Conservation (phyloP, 2,113 vertebrate species). For the Xenopus borealis region DNA sequence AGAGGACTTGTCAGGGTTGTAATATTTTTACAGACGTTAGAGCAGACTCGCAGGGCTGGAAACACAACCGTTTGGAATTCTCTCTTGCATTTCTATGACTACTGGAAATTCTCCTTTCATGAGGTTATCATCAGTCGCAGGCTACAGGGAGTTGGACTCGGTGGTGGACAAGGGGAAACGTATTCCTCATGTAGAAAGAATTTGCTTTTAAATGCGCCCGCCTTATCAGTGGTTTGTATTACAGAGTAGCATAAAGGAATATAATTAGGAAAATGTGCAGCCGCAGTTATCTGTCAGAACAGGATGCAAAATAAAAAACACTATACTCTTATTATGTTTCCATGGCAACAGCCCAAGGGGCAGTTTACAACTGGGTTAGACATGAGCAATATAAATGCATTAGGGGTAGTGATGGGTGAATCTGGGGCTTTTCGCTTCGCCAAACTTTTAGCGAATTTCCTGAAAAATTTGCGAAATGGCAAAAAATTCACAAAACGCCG, state of each 20-base stretch:
- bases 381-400: too few relatives aligned
- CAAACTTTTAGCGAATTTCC: too few relatives aligned
- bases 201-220: background rate
- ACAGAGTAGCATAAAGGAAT: background rate
- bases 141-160: background rate
- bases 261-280: background rate
- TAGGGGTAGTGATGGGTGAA: too few relatives aligned
- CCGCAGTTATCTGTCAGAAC: too few relatives aligned
- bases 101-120: constrained; percentile 13
- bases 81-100: background rate
- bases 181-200: constrained; percentile 14
- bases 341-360: too few relatives aligned
- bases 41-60: background rate
- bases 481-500: too few relatives aligned
- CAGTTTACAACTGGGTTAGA: too few relatives aligned
- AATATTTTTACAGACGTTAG: constrained; percentile 9
- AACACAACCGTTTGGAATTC: constrained; percentile 3
- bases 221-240: background rate
- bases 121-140: constrained; percentile 1
- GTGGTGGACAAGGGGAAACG: background rate
- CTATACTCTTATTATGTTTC: too few relatives aligned
- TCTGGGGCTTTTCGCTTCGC: too few relatives aligned
- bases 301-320: too few relatives aligned
- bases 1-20: background rate
- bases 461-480: too few relatives aligned